Percentiles rank a stretch among this genome's conserved stretches.
Evolutionary conservation across 2,113 vertebrate genomes (phyloP).

Genomic region (Ascaphus truei): DNA sequence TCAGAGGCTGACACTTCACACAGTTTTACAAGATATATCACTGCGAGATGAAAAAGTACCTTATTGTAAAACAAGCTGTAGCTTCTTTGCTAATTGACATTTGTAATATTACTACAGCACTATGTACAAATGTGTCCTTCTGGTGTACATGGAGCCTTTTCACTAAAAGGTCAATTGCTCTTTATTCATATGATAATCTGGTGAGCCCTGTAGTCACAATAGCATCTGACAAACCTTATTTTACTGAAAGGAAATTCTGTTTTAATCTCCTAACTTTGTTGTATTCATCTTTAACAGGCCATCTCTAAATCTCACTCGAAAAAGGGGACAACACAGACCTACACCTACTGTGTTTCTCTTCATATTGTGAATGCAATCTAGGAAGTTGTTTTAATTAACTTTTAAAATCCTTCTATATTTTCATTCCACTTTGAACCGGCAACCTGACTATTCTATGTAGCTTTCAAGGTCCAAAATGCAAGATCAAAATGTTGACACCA

Average conservation of each 20-base stretch:
- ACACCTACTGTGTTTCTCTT: too few relatives aligned
- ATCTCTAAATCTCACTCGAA: too few relatives aligned
- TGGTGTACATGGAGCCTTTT: not conserved
- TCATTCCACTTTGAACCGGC: too few relatives aligned
- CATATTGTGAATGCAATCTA: too few relatives aligned
- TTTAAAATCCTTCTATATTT: too few relatives aligned
- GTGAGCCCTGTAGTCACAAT: not conserved
- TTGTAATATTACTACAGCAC: conserved; percentile 2
- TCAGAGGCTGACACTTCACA: not conserved
- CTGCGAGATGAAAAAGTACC: not conserved
- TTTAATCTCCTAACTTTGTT: not conserved
- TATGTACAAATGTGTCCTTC: not conserved
- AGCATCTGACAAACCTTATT: not conserved
- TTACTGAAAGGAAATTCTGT: too few relatives aligned
- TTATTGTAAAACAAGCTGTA: not conserved
- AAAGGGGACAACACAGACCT: too few relatives aligned
- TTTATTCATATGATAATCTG: not conserved
- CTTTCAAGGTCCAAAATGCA: too few relatives aligned
- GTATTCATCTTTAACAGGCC: too few relatives aligned
- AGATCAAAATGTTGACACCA: too few relatives aligned
- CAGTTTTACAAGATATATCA: conserved; percentile 1
- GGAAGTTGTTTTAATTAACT: too few relatives aligned
- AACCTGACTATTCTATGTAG: too few relatives aligned
- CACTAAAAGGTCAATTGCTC: conserved; percentile 18
- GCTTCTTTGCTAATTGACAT: conserved; percentile 17